A percentile compares a stretch with the other conserved stretches of the same genome.
Evolutionary conservation across 2,113 vertebrate genomes (phyloP).

Genomic region (Cygnus buccinator): DNA sequence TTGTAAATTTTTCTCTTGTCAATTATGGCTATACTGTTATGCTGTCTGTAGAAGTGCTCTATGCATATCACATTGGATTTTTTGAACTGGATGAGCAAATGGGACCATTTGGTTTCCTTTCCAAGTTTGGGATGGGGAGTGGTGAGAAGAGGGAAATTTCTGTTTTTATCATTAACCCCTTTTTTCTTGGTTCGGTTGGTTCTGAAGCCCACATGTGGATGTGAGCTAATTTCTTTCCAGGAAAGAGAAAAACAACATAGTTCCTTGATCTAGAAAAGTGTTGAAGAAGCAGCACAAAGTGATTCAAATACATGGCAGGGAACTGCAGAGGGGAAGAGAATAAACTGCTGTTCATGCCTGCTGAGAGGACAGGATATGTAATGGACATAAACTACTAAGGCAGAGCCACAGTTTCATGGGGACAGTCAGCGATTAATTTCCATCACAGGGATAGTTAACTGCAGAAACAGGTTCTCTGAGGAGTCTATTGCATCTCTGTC

Average conservation of each 20-base stretch:
- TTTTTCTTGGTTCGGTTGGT: neutral
- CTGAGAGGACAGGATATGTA: neutral
- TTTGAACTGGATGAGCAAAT: neutral
- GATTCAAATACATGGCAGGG: neutral
- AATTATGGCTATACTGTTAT: neutral
- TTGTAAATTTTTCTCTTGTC: neutral
- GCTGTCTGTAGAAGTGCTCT: neutral
- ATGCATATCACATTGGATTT: neutral
- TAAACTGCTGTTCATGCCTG: neutral
- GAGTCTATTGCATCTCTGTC: constrained; percentile 17
- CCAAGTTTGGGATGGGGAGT: neutral
- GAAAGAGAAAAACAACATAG: neutral
- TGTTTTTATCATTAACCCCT: neutral
- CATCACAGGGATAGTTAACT: constrained; percentile 17
- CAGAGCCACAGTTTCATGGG: neutral
- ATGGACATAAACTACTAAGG: neutral
- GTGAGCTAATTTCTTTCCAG: neutral
- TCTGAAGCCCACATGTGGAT: neutral
- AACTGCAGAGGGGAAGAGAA: neutral
- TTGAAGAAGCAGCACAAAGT: neutral
- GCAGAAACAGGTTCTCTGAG: constrained; percentile 2
- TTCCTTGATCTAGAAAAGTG: neutral
- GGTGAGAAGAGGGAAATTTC: neutral
- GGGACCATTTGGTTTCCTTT: neutral
- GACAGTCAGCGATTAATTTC: neutral